Conservation (phyloP, 2,797 vertebrate species). For the Pipistrellus nathusii region DNA sequence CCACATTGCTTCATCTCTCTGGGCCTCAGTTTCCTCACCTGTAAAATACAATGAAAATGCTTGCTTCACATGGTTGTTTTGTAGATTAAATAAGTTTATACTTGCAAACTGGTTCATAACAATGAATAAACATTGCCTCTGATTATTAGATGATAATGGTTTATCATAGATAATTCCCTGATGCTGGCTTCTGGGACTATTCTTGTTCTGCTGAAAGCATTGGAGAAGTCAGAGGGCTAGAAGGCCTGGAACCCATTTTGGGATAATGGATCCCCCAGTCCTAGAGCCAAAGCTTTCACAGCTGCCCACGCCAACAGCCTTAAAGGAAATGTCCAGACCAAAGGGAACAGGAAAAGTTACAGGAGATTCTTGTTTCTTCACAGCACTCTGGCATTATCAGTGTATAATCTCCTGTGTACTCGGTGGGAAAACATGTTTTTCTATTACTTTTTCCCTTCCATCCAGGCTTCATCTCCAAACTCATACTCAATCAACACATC, state of each 20-base stretch:
- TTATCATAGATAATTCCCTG: background rate
- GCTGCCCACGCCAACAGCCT: background rate
- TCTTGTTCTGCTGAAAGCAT: slow-evolving; percentile 12
- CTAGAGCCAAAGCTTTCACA: background rate
- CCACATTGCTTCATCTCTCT: background rate
- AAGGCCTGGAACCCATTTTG: background rate
- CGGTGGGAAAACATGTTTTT: background rate
- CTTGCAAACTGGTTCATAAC: background rate
- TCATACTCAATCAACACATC: slow-evolving; percentile 32
- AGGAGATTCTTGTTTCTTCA: slow-evolving; percentile 10
- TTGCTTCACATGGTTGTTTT: background rate
- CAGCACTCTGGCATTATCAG: background rate
- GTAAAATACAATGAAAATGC: background rate
- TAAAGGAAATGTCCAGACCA: background rate
- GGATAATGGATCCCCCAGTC: background rate
- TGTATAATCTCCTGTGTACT: slow-evolving; percentile 5
- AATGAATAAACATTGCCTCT: slow-evolving; percentile 41
- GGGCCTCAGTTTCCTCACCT: slow-evolving; percentile 7
- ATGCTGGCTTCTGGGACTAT: background rate
- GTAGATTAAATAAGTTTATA: slow-evolving; percentile 8
- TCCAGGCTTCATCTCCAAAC: slow-evolving; percentile 10
- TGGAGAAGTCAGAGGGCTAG: background rate
- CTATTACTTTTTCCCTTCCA: background rate
- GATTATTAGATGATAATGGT: background rate
- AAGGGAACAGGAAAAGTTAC: background rate